A percentile compares a stretch with the other conserved stretches of the same genome.
These are phyloP conservation scores for Eueides isabella DNA, from an alignment of 1,140 invertebrate genomes.

Conservation along the genomic window DNA sequence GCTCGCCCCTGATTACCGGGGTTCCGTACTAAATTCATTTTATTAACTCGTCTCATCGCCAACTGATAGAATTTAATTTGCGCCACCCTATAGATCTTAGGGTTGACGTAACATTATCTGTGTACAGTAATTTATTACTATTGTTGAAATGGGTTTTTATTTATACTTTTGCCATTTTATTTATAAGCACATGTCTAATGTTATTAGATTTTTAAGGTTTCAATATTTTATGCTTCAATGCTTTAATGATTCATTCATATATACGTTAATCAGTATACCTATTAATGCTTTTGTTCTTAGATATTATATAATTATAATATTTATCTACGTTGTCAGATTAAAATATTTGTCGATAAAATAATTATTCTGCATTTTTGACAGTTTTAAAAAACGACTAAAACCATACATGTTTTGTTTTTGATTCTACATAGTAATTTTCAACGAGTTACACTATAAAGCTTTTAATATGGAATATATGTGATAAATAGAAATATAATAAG, in stretches of 20 bases:
- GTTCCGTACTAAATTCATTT: constrained; percentile 71
- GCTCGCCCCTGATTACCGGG: constrained; percentile 58
- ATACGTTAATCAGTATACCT: too few relatives aligned
- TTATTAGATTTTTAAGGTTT: neutral
- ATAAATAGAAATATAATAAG: too few relatives aligned
- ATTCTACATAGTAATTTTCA: too few relatives aligned
- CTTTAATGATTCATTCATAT: too few relatives aligned
- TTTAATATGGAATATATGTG: neutral
- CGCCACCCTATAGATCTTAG: constrained; percentile 36
- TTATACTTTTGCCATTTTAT: constrained; percentile 7
- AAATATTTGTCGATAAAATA: too few relatives aligned
- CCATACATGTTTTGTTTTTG: too few relatives aligned
- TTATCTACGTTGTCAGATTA: too few relatives aligned
- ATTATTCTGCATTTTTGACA: too few relatives aligned
- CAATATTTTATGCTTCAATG: too few relatives aligned
- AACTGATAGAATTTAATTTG: constrained; percentile 74
- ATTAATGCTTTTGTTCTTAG: too few relatives aligned
- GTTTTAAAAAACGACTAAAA: too few relatives aligned
- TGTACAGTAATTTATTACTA: neutral
- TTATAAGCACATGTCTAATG: neutral
- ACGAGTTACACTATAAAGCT: neutral
- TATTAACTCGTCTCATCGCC: constrained; percentile 78
- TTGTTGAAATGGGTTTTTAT: neutral
- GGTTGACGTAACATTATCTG: constrained; percentile 17
- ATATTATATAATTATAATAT: too few relatives aligned